Conservation (phyloP, 2,113 vertebrate genomes). For the Acanthochromis polyacanthus region DNA sequence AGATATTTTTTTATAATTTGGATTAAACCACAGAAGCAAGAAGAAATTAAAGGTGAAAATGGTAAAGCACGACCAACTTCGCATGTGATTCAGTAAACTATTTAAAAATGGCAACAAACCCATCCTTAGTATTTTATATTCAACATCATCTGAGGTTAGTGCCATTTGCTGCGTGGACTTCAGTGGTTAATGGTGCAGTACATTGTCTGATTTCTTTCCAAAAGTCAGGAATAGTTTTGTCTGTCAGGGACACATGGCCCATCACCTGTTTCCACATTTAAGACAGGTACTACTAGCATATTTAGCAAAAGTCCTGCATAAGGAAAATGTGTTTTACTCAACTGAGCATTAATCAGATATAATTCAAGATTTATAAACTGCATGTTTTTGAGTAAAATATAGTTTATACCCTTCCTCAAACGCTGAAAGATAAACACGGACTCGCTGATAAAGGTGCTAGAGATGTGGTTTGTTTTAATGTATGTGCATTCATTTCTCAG, state of each 20-base stretch:
- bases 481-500: conserved; percentile 33
- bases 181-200: neutral
- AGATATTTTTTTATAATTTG: too few relatives aligned
- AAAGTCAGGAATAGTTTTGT: conserved; percentile 59
- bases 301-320: too few relatives aligned
- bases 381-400: neutral
- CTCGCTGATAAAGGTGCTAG: neutral
- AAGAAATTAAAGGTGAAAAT: too few relatives aligned
- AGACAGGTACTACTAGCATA: too few relatives aligned
- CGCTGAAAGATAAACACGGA: conserved; percentile 23
- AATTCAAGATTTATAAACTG: too few relatives aligned
- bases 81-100: too few relatives aligned
- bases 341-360: too few relatives aligned
- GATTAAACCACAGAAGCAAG: too few relatives aligned
- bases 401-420: neutral
- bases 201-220: conserved; percentile 52
- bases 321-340: too few relatives aligned
- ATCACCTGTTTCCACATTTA: conserved; percentile 51
- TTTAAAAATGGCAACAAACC: too few relatives aligned
- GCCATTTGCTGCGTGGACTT: conserved; percentile 6
- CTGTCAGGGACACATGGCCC: conserved; percentile 19
- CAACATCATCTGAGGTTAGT: neutral
- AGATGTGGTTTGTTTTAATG: conserved; percentile 23
- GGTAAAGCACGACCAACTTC: too few relatives aligned
- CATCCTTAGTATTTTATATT: neutral